Conservation (phyloP, 2,113 vertebrate species). For the Trogon melanurus region DNA sequence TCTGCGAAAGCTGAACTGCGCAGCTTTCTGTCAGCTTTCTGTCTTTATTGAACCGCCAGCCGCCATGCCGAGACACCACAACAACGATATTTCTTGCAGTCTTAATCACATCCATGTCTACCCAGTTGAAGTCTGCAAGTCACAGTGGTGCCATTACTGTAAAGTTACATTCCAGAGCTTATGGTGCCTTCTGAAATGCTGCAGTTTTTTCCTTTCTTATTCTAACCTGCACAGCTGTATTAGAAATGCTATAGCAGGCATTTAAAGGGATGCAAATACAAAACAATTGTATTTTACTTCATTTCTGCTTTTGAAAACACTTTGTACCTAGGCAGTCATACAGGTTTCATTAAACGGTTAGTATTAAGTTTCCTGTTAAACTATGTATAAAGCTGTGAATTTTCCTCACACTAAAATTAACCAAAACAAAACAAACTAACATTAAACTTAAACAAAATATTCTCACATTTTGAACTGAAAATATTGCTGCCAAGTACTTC, state of each 20-base stretch:
- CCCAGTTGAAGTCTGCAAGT: background rate
- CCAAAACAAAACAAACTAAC: background rate
- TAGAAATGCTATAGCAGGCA: background rate
- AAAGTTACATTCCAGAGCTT: background rate
- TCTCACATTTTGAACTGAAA: background rate
- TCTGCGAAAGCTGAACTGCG: background rate
- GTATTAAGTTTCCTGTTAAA: background rate
- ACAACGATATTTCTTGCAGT: background rate
- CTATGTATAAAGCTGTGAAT: background rate
- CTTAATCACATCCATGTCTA: background rate
- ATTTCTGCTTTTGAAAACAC: background rate
- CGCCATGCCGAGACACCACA: background rate
- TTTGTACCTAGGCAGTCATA: background rate
- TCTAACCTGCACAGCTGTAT: background rate
- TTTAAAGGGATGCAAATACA: background rate
- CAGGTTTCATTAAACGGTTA: background rate
- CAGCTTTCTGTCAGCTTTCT: background rate
- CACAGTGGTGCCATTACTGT: accelerated
- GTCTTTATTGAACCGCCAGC: background rate
- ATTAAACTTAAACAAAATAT: background rate
- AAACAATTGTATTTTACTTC: background rate
- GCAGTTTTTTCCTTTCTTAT: background rate
- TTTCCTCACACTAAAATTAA: background rate
- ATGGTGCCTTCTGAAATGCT: background rate
- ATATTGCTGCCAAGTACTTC: background rate